Conservation (phyloP, 2,888 invertebrate genomes). For the Choristoneura rosaceana region DNA sequence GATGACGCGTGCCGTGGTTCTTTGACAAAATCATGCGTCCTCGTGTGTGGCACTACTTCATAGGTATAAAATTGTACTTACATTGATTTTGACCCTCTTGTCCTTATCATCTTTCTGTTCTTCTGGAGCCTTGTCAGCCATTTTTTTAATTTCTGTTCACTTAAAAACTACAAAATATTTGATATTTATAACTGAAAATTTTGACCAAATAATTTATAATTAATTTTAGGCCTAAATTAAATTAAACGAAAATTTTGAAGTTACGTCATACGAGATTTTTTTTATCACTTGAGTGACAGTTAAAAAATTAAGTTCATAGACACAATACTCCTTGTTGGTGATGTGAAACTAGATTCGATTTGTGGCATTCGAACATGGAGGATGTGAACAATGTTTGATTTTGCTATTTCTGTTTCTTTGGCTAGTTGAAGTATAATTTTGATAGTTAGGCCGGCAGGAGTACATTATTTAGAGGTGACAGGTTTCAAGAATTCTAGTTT, state of each 20-base stretch:
- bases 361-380: too few relatives aligned
- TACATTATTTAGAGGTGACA: too few relatives aligned
- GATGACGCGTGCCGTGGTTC: too few relatives aligned
- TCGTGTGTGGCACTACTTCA: too few relatives aligned
- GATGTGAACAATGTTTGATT: too few relatives aligned
- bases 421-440: too few relatives aligned
- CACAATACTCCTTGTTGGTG: background rate
- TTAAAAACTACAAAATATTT: constrained; percentile 48
- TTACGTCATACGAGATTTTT: constrained; percentile 22
- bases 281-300: constrained; percentile 8
- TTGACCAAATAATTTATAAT: constrained; percentile 5
- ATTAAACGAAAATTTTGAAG: constrained; percentile 34
- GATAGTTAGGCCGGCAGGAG: too few relatives aligned
- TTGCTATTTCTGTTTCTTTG: too few relatives aligned
- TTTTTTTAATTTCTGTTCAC: constrained; percentile 49
- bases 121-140: constrained; percentile 53
- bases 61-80: constrained; percentile 51
- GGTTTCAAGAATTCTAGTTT: too few relatives aligned
- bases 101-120: constrained; percentile 61
- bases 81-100: constrained; percentile 74
- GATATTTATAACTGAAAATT: constrained; percentile 14
- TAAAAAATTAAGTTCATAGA: constrained; percentile 6
- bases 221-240: constrained; percentile 11
- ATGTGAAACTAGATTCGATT: background rate
- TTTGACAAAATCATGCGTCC: too few relatives aligned